phyloP scores from a whole-genome alignment of 1,140 invertebrate genomes.

The Cydia strobilella region DNA sequence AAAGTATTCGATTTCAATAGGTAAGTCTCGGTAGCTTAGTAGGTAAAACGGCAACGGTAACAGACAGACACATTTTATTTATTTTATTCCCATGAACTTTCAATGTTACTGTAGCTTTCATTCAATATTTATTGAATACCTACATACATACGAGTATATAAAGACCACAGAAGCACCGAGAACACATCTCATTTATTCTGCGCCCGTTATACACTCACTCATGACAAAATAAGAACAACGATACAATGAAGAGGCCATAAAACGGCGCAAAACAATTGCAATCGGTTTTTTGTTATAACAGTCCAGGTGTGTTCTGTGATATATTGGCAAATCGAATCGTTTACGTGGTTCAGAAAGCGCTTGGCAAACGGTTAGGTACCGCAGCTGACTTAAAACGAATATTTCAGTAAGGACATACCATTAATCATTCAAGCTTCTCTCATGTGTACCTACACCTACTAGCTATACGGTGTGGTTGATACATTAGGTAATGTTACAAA shows the following conservation, averaged over 20 bases:
- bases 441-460: constrained; percentile 16
- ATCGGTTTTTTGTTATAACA: constrained; percentile 61
- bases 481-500: constrained; percentile 29
- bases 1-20: too few species aligned
- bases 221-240: constrained; percentile 16
- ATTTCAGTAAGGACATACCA: constrained; percentile 8
- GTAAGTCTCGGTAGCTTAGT: too few species aligned
- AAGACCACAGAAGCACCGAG: not conserved
- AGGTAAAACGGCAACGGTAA: too few species aligned
- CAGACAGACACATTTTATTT: too few species aligned
- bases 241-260: constrained; percentile 61
- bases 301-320: constrained; percentile 64
- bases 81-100: too few species aligned
- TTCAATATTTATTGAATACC: too few species aligned
- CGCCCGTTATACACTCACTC: constrained; percentile 11
- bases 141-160: not conserved
- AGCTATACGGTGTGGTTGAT: constrained; percentile 8
- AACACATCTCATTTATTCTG: constrained; percentile 21
- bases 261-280: constrained; percentile 57
- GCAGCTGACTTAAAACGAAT: constrained; percentile 24
- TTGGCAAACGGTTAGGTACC: constrained; percentile 43
- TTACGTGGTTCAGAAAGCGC: constrained; percentile 48
- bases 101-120: too few species aligned
- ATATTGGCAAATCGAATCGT: constrained; percentile 58
- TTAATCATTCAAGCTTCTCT: constrained; percentile 19